Evolutionary conservation across 2,113 vertebrate species (phyloP), one percentile per base, ranked within the genome.

Genomic region (Tachysurus fulvidraco): DNA sequence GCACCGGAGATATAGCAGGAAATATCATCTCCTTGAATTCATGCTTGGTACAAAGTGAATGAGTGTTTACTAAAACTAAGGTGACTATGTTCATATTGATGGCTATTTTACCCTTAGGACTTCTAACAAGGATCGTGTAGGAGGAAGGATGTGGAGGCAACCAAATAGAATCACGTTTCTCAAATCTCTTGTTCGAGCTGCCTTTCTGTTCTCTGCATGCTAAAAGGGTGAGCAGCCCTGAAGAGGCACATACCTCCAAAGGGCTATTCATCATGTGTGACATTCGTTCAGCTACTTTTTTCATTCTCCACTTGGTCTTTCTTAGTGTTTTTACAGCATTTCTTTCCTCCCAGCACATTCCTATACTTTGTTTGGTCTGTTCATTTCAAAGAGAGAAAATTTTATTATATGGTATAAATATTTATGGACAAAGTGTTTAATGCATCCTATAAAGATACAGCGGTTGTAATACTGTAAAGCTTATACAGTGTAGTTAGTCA

Each of bases 181-280:
- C 14, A 28, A 69, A 64, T 85, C 84, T 67, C 46, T 21, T 4
- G 17, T 77, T 77, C 83, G 67, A 57, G 60, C 69, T 41, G 54
- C 80, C 7, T 1, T 46, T 44, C 81, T 83, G 78, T 54, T 80
- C 30, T 11, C 67, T 81, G 83, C 78, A 88, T 85, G 80, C 46
- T 85, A 82, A 88, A 52, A 8, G 57, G 14, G 59, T 83, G 57
- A 41, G 71, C 69, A 79, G n/a, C 60, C 59, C 67, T 50, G 50
- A 57, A 82, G 87, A 88, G 59, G 25, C 19, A 50, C 67, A 64
- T 14, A 28, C 79, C 28, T 46, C 54, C 30, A 83, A 76, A 60
- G 50, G 77, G 41, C 64, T 81, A 83, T 88, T 88, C 60, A 85
- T 88, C 87, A 83, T 85, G n/a, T 19, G 55, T 88, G 71, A 82